Conservation (phyloP, 1,140 invertebrate species). For the Cepaea nemoralis region DNA sequence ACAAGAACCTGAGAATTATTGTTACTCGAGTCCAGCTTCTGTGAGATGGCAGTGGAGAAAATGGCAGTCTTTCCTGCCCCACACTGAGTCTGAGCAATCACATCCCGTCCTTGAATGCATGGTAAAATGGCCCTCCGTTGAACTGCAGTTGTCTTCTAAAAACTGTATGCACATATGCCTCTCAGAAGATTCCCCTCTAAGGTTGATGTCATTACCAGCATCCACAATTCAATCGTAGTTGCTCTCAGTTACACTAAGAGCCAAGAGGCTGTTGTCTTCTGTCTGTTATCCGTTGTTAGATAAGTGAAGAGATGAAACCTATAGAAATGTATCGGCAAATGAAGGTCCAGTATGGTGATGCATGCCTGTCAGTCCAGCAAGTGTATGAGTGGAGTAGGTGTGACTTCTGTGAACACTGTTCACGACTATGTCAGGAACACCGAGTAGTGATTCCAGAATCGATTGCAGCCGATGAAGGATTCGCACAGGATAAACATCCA, state of each 20-base stretch:
- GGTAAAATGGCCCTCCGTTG: slow-evolving; percentile 99
- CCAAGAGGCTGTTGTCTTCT: slow-evolving; percentile 51
- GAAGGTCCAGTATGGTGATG: no score
- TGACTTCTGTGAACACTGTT: no score
- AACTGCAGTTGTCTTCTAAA: slow-evolving; percentile 99
- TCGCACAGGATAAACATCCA: no score
- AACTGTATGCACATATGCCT: slow-evolving; percentile 99
- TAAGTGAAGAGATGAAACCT: no score
- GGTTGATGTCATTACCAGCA: slow-evolving; percentile 98
- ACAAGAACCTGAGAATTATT: slow-evolving; percentile 97
- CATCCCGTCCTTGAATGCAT: slow-evolving; percentile 92
- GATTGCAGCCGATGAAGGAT: no score
- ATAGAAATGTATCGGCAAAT: no score
- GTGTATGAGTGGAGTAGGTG: no score
- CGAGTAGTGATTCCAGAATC: no score
- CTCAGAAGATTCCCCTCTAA: slow-evolving; percentile 90
- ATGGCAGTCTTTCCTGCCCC: slow-evolving; percentile 99
- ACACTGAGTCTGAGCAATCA: slow-evolving; percentile 97
- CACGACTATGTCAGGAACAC: no score
- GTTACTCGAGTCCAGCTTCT: slow-evolving; percentile 92
- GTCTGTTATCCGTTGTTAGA: no score
- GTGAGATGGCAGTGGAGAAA: slow-evolving; percentile 98
- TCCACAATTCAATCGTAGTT: slow-evolving; percentile 84
- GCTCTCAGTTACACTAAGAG: slow-evolving; percentile 63
- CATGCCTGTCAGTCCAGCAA: no score